Evolutionary conservation across 2,797 vertebrate genomes (phyloP), one percentile per base, ranked within the genome.

Genomic region (Chrosomus eos): DNA sequence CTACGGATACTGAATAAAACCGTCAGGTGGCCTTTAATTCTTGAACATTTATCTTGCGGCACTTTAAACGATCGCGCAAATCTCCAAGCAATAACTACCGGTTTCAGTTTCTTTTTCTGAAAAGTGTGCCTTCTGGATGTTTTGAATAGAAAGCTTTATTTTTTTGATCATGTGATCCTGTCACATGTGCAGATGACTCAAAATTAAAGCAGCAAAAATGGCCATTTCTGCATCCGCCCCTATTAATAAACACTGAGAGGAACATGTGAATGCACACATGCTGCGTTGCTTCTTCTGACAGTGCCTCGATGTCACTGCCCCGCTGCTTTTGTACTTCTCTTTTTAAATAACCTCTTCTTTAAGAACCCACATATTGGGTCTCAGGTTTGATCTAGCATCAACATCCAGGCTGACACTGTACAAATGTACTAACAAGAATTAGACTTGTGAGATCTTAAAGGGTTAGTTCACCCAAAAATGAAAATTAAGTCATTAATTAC

Each of bases 81-180:
- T 60, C 71, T 74, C 8, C 2, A 45, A 66, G 58, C 71, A 75
- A 74, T 75, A 83, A 38, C 43, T 48, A 36, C 68, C 51, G 31
- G 14, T 51, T 82, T 82, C 5, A 3, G 36, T 80, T 55, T 60
- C 1, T 7, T 16, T 53, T 80, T 14, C 18, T 71, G 3, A 53
- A 28, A n/a, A 10, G 33, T 74, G 81, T 82, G 70, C 81, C 71
- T 83, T 83, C 60, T 71, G 9, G 23, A 55, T 38, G 23, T 38
- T 36, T 51, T 40, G n/a, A 36, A 80, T 23, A 38, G 53, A 33
- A 58, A 76, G 51, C 73, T 75, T n/a, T 36, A 28, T 80, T 68
- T 67, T 51, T 36, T 3, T 58, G 8, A 7, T 51, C 48, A 51
- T 40, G 66, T 43, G 60, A 31, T 18, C 48, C 4, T 48, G 45